phyloP scores from a whole-genome alignment of 2,113 vertebrate species.

The Megaptera novaeangliae region DNA sequence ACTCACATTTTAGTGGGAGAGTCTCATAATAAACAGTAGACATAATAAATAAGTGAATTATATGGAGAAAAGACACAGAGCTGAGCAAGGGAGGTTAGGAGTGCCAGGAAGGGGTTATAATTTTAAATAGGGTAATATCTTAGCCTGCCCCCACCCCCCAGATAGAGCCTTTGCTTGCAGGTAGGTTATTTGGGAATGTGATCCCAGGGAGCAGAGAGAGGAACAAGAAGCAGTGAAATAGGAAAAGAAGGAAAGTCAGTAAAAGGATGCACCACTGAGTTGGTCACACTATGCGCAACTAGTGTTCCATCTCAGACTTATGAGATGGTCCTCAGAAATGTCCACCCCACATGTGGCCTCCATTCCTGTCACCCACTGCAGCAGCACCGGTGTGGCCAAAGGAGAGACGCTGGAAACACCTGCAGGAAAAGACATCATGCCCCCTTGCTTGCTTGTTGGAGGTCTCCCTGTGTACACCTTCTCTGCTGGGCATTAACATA shows the following conservation, averaged over 20 bases:
- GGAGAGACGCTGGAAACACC: background rate
- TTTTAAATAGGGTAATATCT: background rate
- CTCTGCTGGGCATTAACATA: background rate
- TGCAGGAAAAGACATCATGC: background rate
- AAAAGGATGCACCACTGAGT: background rate
- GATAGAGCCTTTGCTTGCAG: background rate
- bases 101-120: accelerated
- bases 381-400: background rate
- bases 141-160: background rate
- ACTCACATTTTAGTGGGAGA: background rate
- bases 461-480: background rate
- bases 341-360: too few relatives aligned
- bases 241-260: background rate
- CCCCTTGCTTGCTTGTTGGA: too few relatives aligned
- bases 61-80: background rate
- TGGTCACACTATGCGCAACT: background rate
- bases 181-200: background rate
- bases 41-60: background rate
- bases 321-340: background rate
- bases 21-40: background rate
- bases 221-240: background rate
- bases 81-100: background rate
- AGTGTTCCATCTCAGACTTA: background rate
- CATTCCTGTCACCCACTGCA: background rate
- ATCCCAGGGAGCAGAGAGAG: background rate